These are phyloP conservation scores for Sebastes fasciatus DNA, from an alignment of 2,113 vertebrate genomes.

Conservation along the genomic window DNA sequence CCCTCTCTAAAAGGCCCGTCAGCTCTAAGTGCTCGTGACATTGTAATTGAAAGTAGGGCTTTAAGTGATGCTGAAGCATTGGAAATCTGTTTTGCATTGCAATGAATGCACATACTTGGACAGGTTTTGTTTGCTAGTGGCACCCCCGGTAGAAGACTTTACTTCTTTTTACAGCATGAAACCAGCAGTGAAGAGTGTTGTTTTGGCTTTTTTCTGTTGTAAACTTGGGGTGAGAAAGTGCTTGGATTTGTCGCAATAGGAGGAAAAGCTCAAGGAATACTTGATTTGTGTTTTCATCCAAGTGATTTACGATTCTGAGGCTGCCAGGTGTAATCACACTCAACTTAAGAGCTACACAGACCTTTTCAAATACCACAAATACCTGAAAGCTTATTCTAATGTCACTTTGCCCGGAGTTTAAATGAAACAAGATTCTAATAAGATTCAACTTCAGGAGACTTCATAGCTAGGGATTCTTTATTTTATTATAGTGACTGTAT, in stretches of 20 bases:
- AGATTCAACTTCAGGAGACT: neutral
- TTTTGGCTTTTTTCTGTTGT: conserved; percentile 60
- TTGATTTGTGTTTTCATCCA: conserved; percentile 39
- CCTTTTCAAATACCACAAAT: conserved; percentile 9
- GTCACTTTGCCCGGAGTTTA: neutral
- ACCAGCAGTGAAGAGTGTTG: conserved; percentile 63
- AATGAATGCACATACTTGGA: conserved; percentile 75
- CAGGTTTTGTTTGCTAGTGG: conserved; percentile 76
- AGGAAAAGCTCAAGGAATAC: neutral
- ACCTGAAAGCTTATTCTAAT: neutral
- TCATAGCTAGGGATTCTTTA: neutral
- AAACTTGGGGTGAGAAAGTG: conserved; percentile 40
- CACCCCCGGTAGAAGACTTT: conserved; percentile 65
- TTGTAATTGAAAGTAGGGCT: conserved; percentile 82
- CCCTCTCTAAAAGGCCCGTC: conserved; percentile 61
- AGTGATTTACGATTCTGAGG: conserved; percentile 31
- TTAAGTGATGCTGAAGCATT: conserved; percentile 77
- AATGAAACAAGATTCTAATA: neutral
- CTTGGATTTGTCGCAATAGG: conserved; percentile 31
- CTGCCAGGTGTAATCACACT: conserved; percentile 48
- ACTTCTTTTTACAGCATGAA: conserved; percentile 64
- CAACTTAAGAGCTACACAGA: conserved; percentile 18
- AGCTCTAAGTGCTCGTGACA: conserved; percentile 76
- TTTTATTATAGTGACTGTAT: neutral
- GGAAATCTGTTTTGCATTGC: conserved; percentile 79